Evolutionary conservation across 2,797 vertebrate species (phyloP).

Genomic region (Hippopotamyrus pictus): DNA sequence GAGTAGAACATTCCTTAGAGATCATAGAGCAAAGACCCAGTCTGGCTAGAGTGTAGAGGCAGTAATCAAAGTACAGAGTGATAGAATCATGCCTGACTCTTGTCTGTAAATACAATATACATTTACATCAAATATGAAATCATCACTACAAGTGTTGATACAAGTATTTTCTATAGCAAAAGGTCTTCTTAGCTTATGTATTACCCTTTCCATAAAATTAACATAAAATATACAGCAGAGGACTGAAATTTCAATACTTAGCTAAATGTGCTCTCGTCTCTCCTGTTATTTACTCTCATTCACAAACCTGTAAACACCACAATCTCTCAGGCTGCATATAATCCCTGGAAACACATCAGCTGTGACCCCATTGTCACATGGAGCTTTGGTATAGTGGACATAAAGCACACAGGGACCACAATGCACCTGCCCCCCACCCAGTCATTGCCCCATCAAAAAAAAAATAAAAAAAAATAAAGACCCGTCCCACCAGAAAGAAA

Average conservation of each 20-base stretch:
- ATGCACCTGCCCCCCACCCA: neutral
- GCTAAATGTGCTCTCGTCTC: neutral
- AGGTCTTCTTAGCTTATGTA: neutral
- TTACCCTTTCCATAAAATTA: neutral
- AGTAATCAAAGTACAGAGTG: neutral
- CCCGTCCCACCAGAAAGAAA: neutral
- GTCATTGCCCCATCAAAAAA: neutral
- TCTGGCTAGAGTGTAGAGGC: neutral
- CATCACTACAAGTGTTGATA: neutral
- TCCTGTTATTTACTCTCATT: neutral
- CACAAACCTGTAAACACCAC: neutral
- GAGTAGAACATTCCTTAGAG: neutral
- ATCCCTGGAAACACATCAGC: neutral
- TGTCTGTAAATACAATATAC: neutral
- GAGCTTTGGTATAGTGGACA: neutral
- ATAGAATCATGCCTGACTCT: neutral
- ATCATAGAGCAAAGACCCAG: neutral
- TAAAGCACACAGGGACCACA: neutral
- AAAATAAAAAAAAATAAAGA: neutral
- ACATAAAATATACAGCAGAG: neutral
- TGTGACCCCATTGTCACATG: constrained; percentile 1
- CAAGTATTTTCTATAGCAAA: neutral
- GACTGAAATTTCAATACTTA: neutral
- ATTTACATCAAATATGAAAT: neutral
- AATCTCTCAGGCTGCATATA: neutral